Percentiles rank a stretch among this genome's conserved stretches.
Conservation (phyloP, 2,888 invertebrate genomes). For the Nemurella pictetii region DNA sequence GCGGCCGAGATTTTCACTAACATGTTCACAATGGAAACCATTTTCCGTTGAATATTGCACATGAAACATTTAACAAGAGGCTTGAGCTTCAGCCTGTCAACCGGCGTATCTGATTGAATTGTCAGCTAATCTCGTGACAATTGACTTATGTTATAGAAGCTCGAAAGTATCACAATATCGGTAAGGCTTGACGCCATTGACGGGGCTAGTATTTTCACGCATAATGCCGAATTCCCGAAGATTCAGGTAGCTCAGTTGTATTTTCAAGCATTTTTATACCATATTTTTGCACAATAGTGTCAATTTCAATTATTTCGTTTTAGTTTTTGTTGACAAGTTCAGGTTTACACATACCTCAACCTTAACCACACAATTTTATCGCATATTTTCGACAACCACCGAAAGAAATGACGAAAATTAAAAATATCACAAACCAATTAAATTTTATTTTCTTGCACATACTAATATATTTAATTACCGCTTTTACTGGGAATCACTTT, state of each 20-base stretch:
- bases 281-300: not conserved
- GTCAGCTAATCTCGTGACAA: not conserved
- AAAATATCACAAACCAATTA: not conserved
- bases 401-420: not conserved
- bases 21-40: slow-evolving; percentile 8
- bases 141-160: not conserved
- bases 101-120: not conserved
- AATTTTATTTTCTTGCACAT: not conserved
- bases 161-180: not conserved
- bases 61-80: slow-evolving; percentile 10
- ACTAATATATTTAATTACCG: not conserved
- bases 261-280: not conserved
- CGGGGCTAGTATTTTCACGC: not conserved
- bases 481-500: not conserved
- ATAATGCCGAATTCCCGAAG: not conserved
- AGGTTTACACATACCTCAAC: not conserved
- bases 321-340: not conserved
- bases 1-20: not conserved
- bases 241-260: not conserved
- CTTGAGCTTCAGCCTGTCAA: not conserved
- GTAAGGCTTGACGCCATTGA: not conserved
- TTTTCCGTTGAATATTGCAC: slow-evolving; percentile 21
- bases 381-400: not conserved
- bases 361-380: not conserved
- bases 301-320: not conserved